Evolutionary conservation across 2,797 vertebrate species (phyloP), one percentile per base, ranked within the genome.

Genomic region (Microcaecilia unicolor): DNA sequence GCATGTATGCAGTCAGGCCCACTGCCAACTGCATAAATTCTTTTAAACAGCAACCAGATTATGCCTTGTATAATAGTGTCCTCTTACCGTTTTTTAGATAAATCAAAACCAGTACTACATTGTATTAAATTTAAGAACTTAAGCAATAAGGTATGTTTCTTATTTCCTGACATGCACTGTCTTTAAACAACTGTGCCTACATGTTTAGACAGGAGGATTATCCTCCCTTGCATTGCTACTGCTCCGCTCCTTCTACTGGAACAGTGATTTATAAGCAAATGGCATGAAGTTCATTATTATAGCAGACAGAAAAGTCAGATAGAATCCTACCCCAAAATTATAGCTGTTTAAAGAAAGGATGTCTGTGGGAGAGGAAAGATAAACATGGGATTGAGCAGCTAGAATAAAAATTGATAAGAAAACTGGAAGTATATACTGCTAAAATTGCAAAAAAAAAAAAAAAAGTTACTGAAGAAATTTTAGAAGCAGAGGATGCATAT

Each of bases 201-300:
- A 25, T 28, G 19, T 26, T n/a, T 33, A 44, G 21, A 45, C 17
- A 34, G 41, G 4, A 21, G 8, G 35, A 58, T 41, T 35, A 30
- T 41, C 29, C 39, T 44, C 40, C 28, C 17, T n/a, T 22, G 28
- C 12, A 26, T 22, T 49, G 10, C 28, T 7, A 33, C 23, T 21
- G 25, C 42, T 18, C 46, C 30, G 33, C n/a, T 12, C 15, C 6
- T 6, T 9, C 15, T 16, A 18, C 30, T 16, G 15, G 34, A 42
- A 29, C 12, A 34, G 22, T 20, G 15, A 48, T 36, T 45, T 28
- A 30, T 8, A 16, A 11, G 19, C 31, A 37, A 25, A 31, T 41
- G 44, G 31, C 51, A 47, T 32, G 10, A 37, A 53, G 41, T 53
- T 49, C 41, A 45, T 43, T 32, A 44, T 38, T 44, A 27, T 17